Evolutionary conservation across 2,888 invertebrate genomes (phyloP).

Genomic region (Orchestes rusci): DNA sequence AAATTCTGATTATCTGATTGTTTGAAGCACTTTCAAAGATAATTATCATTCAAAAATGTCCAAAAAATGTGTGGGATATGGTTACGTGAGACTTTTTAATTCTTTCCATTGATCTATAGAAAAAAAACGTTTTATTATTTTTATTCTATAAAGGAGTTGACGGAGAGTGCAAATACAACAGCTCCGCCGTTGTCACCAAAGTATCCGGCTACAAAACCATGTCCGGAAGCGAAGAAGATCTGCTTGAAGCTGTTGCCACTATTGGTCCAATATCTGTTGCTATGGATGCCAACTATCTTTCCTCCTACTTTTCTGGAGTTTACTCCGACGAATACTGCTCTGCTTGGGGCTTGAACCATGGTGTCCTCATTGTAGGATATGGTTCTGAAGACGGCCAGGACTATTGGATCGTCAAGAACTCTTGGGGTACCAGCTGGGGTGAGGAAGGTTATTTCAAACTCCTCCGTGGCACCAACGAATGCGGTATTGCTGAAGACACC

Average conservation of each 20-base stretch:
- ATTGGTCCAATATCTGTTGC: slow-evolving; percentile 20
- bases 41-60: no score
- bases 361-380: slow-evolving; percentile 16
- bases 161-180: slow-evolving; percentile 11
- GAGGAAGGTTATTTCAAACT: slow-evolving; percentile 17
- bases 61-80: no score
- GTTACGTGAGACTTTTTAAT: no score
- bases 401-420: slow-evolving; percentile 19
- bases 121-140: no score
- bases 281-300: slow-evolving; percentile 14
- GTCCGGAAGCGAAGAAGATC: slow-evolving; percentile 8
- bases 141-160: no score
- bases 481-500: slow-evolving; percentile 14
- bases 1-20: no score
- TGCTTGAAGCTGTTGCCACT: slow-evolving; percentile 18
- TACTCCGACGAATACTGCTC: slow-evolving; percentile 5
- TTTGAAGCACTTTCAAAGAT: no score
- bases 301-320: slow-evolving; percentile 10
- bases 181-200: slow-evolving; percentile 13
- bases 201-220: slow-evolving; percentile 6
- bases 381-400: slow-evolving; percentile 12
- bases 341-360: slow-evolving; percentile 8
- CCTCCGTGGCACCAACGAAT: slow-evolving; percentile 14
- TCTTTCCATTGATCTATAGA: no score
- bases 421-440: no score